Base-by-base conservation (phyloP, 1,140 invertebrate species). In the Camponotus pennsylvanicus region DNA sequence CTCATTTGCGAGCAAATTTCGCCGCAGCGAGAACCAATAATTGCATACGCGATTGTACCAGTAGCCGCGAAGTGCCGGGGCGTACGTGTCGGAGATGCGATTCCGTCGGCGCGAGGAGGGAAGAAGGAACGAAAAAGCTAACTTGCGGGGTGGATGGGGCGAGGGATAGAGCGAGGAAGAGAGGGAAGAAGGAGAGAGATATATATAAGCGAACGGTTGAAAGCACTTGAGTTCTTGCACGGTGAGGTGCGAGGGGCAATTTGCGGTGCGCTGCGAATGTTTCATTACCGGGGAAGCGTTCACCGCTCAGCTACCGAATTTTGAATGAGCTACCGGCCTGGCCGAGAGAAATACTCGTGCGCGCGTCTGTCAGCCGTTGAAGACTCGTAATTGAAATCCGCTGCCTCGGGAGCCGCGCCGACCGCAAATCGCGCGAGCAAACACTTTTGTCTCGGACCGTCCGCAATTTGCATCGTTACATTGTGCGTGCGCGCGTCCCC, bases 251-350 rank as follows among this genome's bases (percentile, higher is more conserved):
- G 88, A 90, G 90, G 92, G 90, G 92, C 93, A 95, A 95, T 94
- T 95, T 95, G 94, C 92, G 94, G 94, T 95, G 86, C 90, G 90
- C 93, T 92, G 94, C 94, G 93, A 94, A 95, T 95, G 93, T 95
- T 95, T 95, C 94, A 95, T 95, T 95, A 95, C 93, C 86, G 89
- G 86, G 27, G 92, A 92, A 92, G 92, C 91, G 92, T 91, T 92
- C 92, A 83, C 78, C 64, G 87, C 89, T 52, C 90, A 93, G 94
- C 94, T 95, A 95, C 94, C 94, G 94, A 95, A 95, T 95, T 95
- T 94, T 92, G 93, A 94, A 95, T 94, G 94, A 95, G 94, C 94
- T 94, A 93, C 94, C 90, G 90, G 67, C 80, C 84, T 52, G 45
- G 66, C 73, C 80, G 40, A 78, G 52, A 86, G 84, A 34, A 61